Conservation (phyloP, 2,888 invertebrate species). For the Epistrophe eligans region DNA sequence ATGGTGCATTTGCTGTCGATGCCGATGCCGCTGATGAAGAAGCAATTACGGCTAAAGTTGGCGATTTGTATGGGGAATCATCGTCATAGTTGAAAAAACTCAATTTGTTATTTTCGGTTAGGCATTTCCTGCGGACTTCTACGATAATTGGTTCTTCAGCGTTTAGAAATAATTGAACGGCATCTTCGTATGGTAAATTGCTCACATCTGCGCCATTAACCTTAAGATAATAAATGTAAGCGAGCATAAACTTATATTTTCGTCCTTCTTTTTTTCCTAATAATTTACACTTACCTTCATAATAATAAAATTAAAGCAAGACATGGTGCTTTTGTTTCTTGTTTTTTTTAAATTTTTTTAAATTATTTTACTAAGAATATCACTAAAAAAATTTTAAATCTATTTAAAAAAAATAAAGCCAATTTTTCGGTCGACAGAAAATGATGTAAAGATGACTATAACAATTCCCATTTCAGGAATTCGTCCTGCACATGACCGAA, state of each 20-base stretch:
- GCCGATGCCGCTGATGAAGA: conserved; percentile 14
- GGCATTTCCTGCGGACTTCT: conserved; percentile 84
- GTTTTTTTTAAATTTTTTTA: background rate
- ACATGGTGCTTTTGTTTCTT: conserved; percentile 31
- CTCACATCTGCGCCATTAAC: conserved; percentile 86
- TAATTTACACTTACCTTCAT: conserved; percentile 51
- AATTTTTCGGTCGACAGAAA: conserved; percentile 27
- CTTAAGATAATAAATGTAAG: conserved; percentile 79
- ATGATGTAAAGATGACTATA: conserved; percentile 38
- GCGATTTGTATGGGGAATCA: conserved; percentile 40
- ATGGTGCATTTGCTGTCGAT: background rate
- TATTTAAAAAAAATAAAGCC: conserved; percentile 16
- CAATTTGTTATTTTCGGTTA: conserved; percentile 65
- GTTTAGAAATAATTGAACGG: conserved; percentile 85
- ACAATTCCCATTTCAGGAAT: conserved; percentile 12
- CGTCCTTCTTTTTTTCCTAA: background rate
- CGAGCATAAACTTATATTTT: background rate
- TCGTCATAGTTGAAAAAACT: conserved; percentile 65
- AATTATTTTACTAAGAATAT: background rate
- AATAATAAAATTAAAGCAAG: conserved; percentile 68
- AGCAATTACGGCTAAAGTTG: conserved; percentile 62
- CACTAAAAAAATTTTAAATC: background rate
- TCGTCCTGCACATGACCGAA: conserved; percentile 68
- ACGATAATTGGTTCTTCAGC: conserved; percentile 86
- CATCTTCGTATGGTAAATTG: conserved; percentile 86